Conservation (phyloP, 1,140 invertebrate genomes). For the Liolophura sinensis region DNA sequence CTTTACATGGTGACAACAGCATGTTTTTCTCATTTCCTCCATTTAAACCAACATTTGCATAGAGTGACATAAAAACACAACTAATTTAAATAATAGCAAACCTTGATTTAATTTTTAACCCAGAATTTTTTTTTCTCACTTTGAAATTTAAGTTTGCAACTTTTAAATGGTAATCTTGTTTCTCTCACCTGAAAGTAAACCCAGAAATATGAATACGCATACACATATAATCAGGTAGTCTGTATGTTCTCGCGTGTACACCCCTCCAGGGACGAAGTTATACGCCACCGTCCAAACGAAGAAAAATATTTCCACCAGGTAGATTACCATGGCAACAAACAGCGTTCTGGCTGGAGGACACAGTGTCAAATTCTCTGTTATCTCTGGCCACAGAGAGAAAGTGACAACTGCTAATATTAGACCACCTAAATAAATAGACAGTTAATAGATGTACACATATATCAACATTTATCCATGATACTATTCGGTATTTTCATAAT, state of each 20-base stretch:
- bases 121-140: too few relatives aligned
- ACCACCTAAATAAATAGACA: slow-evolving; percentile 39
- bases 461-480: neutral
- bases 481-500: neutral
- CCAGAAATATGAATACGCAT: slow-evolving; percentile 35
- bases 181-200: slow-evolving; percentile 37
- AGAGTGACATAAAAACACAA: too few relatives aligned
- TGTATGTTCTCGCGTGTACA: slow-evolving; percentile 56
- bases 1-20: too few relatives aligned
- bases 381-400: slow-evolving; percentile 53
- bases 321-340: slow-evolving; percentile 46
- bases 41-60: too few relatives aligned
- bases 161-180: too few relatives aligned
- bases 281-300: slow-evolving; percentile 59
- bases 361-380: slow-evolving; percentile 37
- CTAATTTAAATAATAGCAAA: too few relatives aligned
- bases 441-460: neutral
- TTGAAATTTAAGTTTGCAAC: too few relatives aligned
- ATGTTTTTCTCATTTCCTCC: too few relatives aligned
- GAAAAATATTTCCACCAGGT: slow-evolving; percentile 54
- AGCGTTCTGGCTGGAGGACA: slow-evolving; percentile 49
- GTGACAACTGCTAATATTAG: slow-evolving; percentile 47
- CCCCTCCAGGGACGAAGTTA: slow-evolving; percentile 59
- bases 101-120: too few relatives aligned
- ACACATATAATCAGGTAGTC: slow-evolving; percentile 48